Conservation (phyloP, 2,888 invertebrate genomes). For the Lasioglossum villosulum region DNA sequence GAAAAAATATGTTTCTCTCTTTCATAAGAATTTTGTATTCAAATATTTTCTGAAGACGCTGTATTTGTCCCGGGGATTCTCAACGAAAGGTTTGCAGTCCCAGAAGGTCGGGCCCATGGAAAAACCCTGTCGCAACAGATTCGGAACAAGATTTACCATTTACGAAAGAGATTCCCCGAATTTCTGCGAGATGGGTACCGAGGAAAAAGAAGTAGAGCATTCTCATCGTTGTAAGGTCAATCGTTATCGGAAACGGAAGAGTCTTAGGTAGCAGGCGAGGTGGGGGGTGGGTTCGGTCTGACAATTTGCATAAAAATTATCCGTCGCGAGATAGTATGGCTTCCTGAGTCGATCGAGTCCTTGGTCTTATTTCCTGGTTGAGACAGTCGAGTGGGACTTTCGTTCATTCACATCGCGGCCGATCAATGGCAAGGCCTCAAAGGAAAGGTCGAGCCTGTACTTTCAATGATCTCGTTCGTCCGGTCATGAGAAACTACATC, state of each 20-base stretch:
- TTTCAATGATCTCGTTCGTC: background rate
- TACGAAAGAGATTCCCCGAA: conserved; percentile 10
- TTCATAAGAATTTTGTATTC: background rate
- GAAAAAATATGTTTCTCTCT: background rate
- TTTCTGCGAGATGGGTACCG: background rate
- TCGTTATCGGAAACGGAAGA: conserved; percentile 63
- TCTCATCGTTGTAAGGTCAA: conserved; percentile 41
- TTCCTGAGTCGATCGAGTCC: conserved; percentile 57
- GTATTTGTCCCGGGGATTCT: no score
- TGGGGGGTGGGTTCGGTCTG: background rate
- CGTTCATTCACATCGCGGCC: conserved; percentile 60
- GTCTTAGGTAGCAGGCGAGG: background rate
- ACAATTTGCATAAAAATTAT: conserved; percentile 62
- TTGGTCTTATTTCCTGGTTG: conserved; percentile 65
- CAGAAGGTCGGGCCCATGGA: background rate
- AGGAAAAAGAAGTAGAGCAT: background rate
- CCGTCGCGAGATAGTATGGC: conserved; percentile 53
- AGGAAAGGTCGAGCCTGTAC: conserved; percentile 13
- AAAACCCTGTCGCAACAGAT: background rate
- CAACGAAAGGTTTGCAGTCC: background rate
- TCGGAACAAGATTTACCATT: background rate
- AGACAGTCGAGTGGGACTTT: conserved; percentile 36
- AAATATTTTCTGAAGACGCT: no score
- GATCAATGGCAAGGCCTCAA: conserved; percentile 64
- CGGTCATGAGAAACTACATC: background rate